These are phyloP conservation scores for Nomada ruficornis DNA, from an alignment of 2,888 invertebrate genomes.

Conservation along the genomic window DNA sequence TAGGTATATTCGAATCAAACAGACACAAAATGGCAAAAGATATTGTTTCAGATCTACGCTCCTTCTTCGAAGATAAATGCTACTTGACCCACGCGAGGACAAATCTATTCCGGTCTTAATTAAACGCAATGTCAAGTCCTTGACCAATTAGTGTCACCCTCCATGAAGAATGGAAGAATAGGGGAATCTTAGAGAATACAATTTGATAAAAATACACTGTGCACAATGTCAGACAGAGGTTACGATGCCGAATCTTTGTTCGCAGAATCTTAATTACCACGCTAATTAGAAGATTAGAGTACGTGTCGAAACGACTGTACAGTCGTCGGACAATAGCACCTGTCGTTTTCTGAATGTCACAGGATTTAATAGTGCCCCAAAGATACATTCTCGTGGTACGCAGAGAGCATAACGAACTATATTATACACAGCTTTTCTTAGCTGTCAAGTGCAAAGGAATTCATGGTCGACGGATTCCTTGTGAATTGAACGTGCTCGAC, in stretches of 20 bases:
- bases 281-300: too few species aligned
- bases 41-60: background rate
- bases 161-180: slow-evolving; percentile 41
- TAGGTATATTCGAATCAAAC: background rate
- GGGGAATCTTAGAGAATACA: background rate
- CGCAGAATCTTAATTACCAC: background rate
- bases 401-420: slow-evolving; percentile 2
- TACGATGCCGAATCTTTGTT: background rate
- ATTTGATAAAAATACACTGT: slow-evolving; percentile 8
- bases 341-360: background rate
- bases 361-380: background rate
- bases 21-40: background rate
- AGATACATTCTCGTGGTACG: background rate
- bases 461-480: slow-evolving; percentile 7
- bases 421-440: slow-evolving; percentile 8
- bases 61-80: slow-evolving; percentile 1
- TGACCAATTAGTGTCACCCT: slow-evolving; percentile 45
- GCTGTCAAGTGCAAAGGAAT: slow-evolving; percentile 7
- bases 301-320: background rate
- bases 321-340: background rate
- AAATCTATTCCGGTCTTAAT: slow-evolving; percentile 38
- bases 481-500: background rate
- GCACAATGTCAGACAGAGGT: background rate
- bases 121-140: slow-evolving; percentile 31
- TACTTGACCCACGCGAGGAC: slow-evolving; percentile 3